phyloP scores from a whole-genome alignment of 2,888 invertebrate genomes.

The Allygus modestus region DNA sequence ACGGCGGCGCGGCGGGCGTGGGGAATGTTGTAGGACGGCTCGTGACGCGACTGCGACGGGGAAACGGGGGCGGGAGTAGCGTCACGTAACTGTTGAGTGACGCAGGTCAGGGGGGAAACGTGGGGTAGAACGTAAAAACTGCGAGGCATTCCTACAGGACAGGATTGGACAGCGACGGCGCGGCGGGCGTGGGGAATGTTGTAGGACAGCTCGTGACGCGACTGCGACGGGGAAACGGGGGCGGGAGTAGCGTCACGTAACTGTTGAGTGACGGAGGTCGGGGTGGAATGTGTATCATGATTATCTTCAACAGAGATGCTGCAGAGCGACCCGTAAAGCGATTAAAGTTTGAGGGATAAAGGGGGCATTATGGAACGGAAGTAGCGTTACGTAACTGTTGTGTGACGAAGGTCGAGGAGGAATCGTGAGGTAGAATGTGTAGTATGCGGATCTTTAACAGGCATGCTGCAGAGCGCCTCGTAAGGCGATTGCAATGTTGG shows the following conservation, averaged over 20 bases:
- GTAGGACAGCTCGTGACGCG: neutral
- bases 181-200: constrained; percentile 3
- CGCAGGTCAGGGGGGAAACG: neutral
- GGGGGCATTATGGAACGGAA: too few relatives aligned
- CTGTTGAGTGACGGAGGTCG: too few relatives aligned
- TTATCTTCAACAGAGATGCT: too few relatives aligned
- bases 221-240: neutral
- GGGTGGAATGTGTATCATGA: neutral
- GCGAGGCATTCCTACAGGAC: neutral
- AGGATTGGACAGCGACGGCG: neutral
- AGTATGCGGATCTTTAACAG: neutral
- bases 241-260: too few relatives aligned
- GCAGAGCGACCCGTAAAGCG: neutral
- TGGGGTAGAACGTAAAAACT: neutral
- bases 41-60: neutral
- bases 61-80: too few relatives aligned
- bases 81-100: too few relatives aligned
- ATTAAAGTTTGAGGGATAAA: neutral
- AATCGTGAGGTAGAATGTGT: neutral
- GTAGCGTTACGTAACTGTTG: too few relatives aligned
- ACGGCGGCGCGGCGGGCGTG: neutral
- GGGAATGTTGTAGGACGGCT: constrained; percentile 23
- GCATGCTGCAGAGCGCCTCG: neutral
- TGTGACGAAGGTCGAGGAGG: too few relatives aligned
- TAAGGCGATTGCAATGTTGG: neutral